Conservation (phyloP, 2,113 vertebrate genomes). For the Chascanopsetta lugubris region DNA sequence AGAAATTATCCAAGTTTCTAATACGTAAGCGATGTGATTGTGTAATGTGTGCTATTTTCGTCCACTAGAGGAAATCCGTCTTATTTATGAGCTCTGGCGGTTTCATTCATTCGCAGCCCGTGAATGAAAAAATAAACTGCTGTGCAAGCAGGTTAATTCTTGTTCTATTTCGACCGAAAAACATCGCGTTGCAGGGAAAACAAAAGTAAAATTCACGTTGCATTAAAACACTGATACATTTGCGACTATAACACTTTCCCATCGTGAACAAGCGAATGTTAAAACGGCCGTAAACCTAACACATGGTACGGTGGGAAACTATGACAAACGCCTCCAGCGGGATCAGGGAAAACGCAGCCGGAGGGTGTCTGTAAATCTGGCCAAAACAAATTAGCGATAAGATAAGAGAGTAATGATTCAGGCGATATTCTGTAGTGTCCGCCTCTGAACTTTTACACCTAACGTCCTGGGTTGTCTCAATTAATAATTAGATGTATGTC, state of each 20-base stretch:
- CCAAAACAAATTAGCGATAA: neutral
- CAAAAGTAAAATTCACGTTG: neutral
- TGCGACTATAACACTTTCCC: neutral
- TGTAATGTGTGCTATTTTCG: neutral
- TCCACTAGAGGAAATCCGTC: neutral
- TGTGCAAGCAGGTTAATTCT: neutral
- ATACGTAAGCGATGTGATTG: neutral
- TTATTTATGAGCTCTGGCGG: slow-evolving; percentile 10
- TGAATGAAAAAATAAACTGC: slow-evolving; percentile 63
- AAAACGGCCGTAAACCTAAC: slow-evolving; percentile 32
- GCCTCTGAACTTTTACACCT: no score
- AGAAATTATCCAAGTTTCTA: neutral
- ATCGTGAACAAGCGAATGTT: neutral
- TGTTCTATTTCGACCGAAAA: neutral
- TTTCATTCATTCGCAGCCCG: slow-evolving; percentile 46
- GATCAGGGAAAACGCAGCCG: slow-evolving; percentile 11
- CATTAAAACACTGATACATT: neutral
- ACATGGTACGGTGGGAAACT: slow-evolving; percentile 63
- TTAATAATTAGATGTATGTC: no score
- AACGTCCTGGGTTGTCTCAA: no score
- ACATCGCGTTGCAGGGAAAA: neutral
- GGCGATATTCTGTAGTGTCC: accelerated
- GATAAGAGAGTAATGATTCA: accelerated
- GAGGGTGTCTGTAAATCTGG: slow-evolving; percentile 37
- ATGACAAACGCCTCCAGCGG: slow-evolving; percentile 63